Base-by-base conservation (phyloP, 2,888 invertebrate genomes). In the Scaptodrosophila latifasciaeformis region DNA sequence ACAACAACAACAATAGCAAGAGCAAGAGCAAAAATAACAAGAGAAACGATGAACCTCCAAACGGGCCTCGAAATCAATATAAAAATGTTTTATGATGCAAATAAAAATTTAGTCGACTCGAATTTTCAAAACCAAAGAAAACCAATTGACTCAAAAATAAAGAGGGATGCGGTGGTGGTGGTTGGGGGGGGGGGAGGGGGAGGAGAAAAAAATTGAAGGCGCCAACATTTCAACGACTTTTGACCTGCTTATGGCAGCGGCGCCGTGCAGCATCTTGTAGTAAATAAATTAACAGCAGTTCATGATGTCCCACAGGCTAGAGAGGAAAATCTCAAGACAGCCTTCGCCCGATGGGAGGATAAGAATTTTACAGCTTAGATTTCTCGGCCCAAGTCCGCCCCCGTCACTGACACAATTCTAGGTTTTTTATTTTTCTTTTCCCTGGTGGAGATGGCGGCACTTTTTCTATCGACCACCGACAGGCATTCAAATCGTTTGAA, bases 211-310 rank as follows among this genome's bases (percentile, higher is more conserved):
- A 60, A 57, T 49, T 57, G 55, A 55, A 53, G 51, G 45, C 78
- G 40, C 40, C 19, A 21, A 7, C 2, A 10, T 21, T 40, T 40
- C 2, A 27, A 37, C 75, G 81, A 74, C 74, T 60, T 49, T 65
- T 74, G 81, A 74, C 81, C 81, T 67, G 34, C 34, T 46, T 47
- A 21, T 59, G 76, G 81, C 78, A 63, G 70, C 78, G 62, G 45
- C 61, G 49, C 35, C 18, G 29, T 21, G 45, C 40, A 9, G 43
- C 49, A 74, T 78, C 81, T 74, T 77, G 66, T 70, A 54, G 70
- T 68, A 68, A 60, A 81, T 76, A 76, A 76, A 76, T 76, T 66
- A 62, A 62, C 65, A 71, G 76, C 4, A 37, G 37, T 71, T 68
- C 79, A 71, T 70, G 74, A 48, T 60, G 34, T 55, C 72, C 81